Evolutionary conservation across 1,140 invertebrate genomes (phyloP).

Genomic region (Diachasmimorpha longicaudata): DNA sequence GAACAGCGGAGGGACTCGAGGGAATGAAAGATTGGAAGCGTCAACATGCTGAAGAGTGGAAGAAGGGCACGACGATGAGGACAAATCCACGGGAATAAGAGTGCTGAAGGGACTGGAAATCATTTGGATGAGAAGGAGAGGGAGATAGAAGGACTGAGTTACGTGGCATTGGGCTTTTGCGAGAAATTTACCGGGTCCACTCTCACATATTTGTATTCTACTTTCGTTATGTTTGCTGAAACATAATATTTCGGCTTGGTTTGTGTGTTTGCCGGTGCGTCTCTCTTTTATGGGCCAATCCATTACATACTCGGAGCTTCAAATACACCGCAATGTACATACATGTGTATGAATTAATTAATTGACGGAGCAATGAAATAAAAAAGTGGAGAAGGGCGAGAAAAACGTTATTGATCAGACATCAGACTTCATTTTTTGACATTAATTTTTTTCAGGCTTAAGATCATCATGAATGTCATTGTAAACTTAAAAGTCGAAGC

Average conservation of each 20-base stretch:
- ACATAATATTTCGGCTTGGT: conserved; percentile 32
- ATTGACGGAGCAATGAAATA: not conserved
- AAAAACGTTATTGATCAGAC: not conserved
- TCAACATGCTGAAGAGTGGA: not conserved
- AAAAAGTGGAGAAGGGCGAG: not conserved
- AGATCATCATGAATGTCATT: no score
- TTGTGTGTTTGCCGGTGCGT: not conserved
- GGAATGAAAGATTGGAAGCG: conserved; percentile 15
- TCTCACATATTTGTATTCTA: conserved; percentile 35
- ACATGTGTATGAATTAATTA: not conserved
- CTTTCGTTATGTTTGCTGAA: conserved; percentile 32
- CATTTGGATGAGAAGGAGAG: not conserved
- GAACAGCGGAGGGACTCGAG: not conserved
- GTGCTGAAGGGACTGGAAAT: not conserved
- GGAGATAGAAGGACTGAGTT: not conserved
- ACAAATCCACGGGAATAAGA: conserved; percentile 8
- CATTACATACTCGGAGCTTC: not conserved
- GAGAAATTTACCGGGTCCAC: not conserved
- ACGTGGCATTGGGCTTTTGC: not conserved
- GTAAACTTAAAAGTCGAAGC: no score
- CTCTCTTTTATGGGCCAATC: not conserved
- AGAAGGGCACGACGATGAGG: not conserved
- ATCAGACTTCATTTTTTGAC: not conserved
- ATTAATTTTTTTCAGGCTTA: no score
- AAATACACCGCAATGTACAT: conserved; percentile 7